These are phyloP conservation scores for Gavia stellata DNA, from an alignment of 2,113 vertebrate genomes.

Conservation along the genomic window DNA sequence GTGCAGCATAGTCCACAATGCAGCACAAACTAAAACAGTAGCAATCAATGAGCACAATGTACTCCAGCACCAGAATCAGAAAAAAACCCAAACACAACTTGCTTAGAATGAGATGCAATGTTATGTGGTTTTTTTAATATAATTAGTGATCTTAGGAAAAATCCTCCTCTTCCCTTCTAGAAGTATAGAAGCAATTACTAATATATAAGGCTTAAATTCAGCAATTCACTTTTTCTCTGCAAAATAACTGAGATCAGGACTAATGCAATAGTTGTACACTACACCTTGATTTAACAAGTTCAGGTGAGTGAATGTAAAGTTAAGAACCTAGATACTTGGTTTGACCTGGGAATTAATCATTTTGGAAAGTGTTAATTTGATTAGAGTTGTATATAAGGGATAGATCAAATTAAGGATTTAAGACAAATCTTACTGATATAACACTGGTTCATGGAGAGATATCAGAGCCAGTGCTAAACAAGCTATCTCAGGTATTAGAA, in stretches of 20 bases:
- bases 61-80: not conserved
- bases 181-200: not conserved
- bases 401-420: not conserved
- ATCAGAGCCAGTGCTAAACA: not conserved
- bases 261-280: not conserved
- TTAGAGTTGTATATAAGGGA: not conserved
- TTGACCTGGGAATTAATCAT: not conserved
- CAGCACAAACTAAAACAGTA: not conserved
- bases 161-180: not conserved
- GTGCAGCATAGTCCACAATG: not conserved
- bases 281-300: not conserved
- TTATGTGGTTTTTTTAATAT: not conserved
- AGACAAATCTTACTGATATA: not conserved
- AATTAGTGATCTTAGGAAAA: not conserved
- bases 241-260: not conserved
- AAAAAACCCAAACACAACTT: not conserved
- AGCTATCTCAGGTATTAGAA: not conserved
- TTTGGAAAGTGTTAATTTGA: not conserved
- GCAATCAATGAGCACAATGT: not conserved
- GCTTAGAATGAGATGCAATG: not conserved
- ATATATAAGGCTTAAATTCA: not conserved
- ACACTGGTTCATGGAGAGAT: not conserved
- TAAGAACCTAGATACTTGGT: not conserved
- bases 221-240: not conserved
- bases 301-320: not conserved